Base-by-base conservation (phyloP, 2,113 vertebrate species). In the Scomber scombrus region DNA sequence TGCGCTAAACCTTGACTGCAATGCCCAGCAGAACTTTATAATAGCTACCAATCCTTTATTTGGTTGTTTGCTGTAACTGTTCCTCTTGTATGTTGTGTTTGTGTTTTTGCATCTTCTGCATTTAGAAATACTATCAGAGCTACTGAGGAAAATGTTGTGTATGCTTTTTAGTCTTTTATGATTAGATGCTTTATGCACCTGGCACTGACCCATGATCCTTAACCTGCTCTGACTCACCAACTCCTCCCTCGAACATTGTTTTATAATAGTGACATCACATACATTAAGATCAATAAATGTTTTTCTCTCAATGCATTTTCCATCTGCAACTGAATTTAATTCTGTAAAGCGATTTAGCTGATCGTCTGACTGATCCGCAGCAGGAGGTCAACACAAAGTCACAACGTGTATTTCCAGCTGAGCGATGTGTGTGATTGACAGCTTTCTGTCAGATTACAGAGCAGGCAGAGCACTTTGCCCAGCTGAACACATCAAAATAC, bases 301-400 rank as follows among this genome's bases (percentile, higher is more conserved):
- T 15, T 5, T 13, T 18, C 43, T 21, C 58, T 21, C 1, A 10
- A 29, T 43, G 15, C 50, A 12, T 49, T 46, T 67, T 73, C 31
- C 78, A 0, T 5, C 9, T 63, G 26, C 23, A 26, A 0, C 21
- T 70, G 58, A 21, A 2, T 76, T 81, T 69, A 65, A 84, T 62
- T 74, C 54, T 15, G 31, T 74, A n/a, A 65, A 77, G 51, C 40
- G 3, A 67, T 7, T 72, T 15, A 51, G 43, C 49, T 65, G 46
- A 31, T 12, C 4, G 16, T 2, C 19, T 2, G 26, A 34, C 63
- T 69, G 61, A 73, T 72, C 68, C 46, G 29, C 52, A 14, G 29
- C 52, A 14, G 11, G n/a, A 82, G 62, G 85, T 83, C 40, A 3
- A 2, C 46, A 0, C 15, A 58, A 72, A 50, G 64, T 40, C 40